Conservation (phyloP, 2,797 vertebrate species). For the Nannoperca obscura region DNA sequence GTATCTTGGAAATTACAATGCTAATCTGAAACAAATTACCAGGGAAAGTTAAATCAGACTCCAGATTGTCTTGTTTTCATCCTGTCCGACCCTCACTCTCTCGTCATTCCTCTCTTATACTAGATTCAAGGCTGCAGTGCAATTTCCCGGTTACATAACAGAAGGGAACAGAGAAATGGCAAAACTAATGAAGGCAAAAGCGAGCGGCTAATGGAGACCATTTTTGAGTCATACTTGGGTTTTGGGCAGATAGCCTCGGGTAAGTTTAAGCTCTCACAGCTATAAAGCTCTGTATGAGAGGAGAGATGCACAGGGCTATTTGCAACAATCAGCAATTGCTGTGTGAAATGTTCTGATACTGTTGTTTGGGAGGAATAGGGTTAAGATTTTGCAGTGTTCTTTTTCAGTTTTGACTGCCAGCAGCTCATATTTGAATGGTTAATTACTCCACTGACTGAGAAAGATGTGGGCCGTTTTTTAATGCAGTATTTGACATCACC, state of each 20-base stretch:
- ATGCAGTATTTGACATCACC: slow-evolving; percentile 15
- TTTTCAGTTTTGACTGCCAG: slow-evolving; percentile 17
- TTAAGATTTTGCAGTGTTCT: not conserved
- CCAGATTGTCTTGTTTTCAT: not conserved
- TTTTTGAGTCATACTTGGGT: slow-evolving; percentile 61
- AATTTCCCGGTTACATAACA: slow-evolving; percentile 71
- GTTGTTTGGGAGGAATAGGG: slow-evolving; percentile 20
- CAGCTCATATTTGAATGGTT: slow-evolving; percentile 10
- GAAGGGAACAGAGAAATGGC: slow-evolving; percentile 52
- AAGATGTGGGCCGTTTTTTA: slow-evolving; percentile 9
- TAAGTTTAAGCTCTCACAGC: slow-evolving; percentile 48
- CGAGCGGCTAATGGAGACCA: slow-evolving; percentile 66
- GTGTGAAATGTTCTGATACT: slow-evolving; percentile 21
- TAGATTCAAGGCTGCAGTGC: slow-evolving; percentile 50
- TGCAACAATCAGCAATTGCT: slow-evolving; percentile 29
- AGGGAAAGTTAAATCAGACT: slow-evolving; percentile 52
- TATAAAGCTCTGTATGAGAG: slow-evolving; percentile 37
- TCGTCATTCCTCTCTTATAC: slow-evolving; percentile 40
- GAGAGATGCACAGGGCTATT: slow-evolving; percentile 32
- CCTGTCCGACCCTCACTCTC: slow-evolving; percentile 15
- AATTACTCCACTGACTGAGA: slow-evolving; percentile 18
- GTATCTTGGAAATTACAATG: slow-evolving; percentile 59
- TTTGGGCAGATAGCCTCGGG: slow-evolving; percentile 42
- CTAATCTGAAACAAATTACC: slow-evolving; percentile 72
- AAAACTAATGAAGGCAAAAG: slow-evolving; percentile 74